Percentiles rank a stretch among this genome's conserved stretches.
Evolutionary conservation across 2,797 vertebrate species (phyloP).

Genomic region (Acestrorhynchus altus): DNA sequence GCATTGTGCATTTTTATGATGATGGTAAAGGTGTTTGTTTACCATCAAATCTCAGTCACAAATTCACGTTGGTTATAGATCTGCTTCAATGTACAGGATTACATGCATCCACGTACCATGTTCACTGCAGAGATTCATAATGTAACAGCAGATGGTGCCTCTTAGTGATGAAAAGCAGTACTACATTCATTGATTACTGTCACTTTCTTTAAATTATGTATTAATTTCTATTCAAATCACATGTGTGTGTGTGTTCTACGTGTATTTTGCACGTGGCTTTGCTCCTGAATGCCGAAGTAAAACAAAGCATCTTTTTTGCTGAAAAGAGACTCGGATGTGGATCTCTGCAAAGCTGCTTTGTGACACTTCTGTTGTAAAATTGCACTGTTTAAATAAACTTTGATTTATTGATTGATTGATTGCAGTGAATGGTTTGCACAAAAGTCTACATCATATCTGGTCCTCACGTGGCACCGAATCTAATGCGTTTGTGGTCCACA

Average conservation of each 20-base stretch:
- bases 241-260: neutral
- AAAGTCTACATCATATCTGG: too few relatives aligned
- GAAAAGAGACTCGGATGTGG: too few relatives aligned
- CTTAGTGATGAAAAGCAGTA: constrained; percentile 12
- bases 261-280: neutral
- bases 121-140: neutral
- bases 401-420: too few relatives aligned
- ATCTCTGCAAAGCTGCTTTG: too few relatives aligned
- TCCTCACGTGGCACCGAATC: too few relatives aligned
- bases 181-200: neutral
- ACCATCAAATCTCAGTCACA: neutral
- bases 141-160: constrained; percentile 14
- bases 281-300: too few relatives aligned
- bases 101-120: neutral
- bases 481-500: too few relatives aligned
- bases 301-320: too few relatives aligned
- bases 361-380: too few relatives aligned
- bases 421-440: too few relatives aligned
- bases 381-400: too few relatives aligned
- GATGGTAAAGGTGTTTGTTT: neutral
- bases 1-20: neutral
- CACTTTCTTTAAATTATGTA: neutral
- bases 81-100: neutral
- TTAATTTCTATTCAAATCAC: neutral
- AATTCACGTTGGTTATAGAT: neutral